Conservation (phyloP, 2,113 vertebrate species). For the Erythrolamprus reginae region DNA sequence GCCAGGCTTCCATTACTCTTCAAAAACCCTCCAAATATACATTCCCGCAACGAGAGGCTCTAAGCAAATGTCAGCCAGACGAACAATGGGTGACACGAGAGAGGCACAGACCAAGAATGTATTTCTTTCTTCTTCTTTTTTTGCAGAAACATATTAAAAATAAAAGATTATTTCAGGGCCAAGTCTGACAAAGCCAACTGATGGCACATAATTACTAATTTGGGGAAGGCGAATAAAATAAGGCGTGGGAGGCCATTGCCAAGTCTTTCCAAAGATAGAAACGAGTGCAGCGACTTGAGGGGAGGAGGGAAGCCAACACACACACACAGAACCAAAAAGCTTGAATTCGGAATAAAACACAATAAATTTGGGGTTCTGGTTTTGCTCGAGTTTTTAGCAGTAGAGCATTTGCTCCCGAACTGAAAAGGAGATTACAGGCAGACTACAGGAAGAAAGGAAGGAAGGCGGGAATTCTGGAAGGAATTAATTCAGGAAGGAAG, state of each 20-base stretch:
- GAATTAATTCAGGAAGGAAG: no score
- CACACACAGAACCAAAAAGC: no score
- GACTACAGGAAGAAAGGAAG: no score
- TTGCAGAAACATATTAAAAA: conserved; percentile 13
- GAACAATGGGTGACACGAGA: conserved; percentile 35
- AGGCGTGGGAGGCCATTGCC: conserved; percentile 60
- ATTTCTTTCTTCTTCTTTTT: no score
- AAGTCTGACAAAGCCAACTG: conserved; percentile 52
- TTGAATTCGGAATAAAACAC: conserved; percentile 46
- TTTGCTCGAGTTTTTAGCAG: conserved; percentile 35
- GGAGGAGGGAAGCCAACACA: not conserved
- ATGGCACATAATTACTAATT: conserved; percentile 60
- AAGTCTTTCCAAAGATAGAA: conserved; percentile 54
- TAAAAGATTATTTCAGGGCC: conserved; percentile 44
- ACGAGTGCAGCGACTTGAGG: conserved; percentile 51
- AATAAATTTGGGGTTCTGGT: conserved; percentile 31
- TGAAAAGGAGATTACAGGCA: conserved; percentile 13
- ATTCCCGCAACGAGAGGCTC: conserved; percentile 23
- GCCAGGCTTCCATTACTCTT: conserved; percentile 28
- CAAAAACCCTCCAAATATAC: not conserved
- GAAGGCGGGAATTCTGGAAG: no score
- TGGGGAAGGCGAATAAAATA: conserved; percentile 66
- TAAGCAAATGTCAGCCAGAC: conserved; percentile 29
- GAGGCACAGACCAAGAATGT: conserved; percentile 18
- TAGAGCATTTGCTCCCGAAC: conserved; percentile 36